phyloP scores from a whole-genome alignment of 2,888 invertebrate genomes.

The Troglohyphantes excavatus region DNA sequence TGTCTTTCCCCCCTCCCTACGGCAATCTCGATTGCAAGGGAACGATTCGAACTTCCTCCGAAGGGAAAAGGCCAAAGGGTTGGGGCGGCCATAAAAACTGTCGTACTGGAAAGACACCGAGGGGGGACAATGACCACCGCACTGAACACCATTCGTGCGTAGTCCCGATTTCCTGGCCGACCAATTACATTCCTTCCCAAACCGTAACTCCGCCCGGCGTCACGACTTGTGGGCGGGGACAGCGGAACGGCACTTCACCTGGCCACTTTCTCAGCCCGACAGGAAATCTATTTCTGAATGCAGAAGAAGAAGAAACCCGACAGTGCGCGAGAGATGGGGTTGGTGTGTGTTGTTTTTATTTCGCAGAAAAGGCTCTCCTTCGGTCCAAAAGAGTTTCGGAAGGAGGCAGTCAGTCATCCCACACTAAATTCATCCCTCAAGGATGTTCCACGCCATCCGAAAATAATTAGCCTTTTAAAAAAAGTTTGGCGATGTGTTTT shows the following conservation, averaged over 20 bases:
- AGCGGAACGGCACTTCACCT: slow-evolving; percentile 29
- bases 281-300: neutral
- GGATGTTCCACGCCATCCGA: neutral
- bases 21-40: too few relatives aligned
- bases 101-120: slow-evolving; percentile 35
- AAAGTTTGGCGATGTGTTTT: too few relatives aligned
- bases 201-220: slow-evolving; percentile 76
- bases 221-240: slow-evolving; percentile 70
- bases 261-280: slow-evolving; percentile 37
- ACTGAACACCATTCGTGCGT: slow-evolving; percentile 69
- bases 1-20: too few relatives aligned
- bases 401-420: neutral
- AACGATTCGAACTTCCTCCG: neutral
- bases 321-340: too few relatives aligned
- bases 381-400: neutral
- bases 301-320: neutral
- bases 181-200: slow-evolving; percentile 76
- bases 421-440: neutral
- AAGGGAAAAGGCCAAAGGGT: neutral
- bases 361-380: too few relatives aligned
- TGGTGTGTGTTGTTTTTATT: too few relatives aligned
- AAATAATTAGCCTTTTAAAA: too few relatives aligned
- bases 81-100: slow-evolving; percentile 31
- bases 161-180: slow-evolving; percentile 73
- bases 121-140: slow-evolving; percentile 45